Percentiles rank a stretch among this genome's conserved stretches.
Evolutionary conservation across 1,140 invertebrate genomes (phyloP).

Genomic region (Cydia splendana): DNA sequence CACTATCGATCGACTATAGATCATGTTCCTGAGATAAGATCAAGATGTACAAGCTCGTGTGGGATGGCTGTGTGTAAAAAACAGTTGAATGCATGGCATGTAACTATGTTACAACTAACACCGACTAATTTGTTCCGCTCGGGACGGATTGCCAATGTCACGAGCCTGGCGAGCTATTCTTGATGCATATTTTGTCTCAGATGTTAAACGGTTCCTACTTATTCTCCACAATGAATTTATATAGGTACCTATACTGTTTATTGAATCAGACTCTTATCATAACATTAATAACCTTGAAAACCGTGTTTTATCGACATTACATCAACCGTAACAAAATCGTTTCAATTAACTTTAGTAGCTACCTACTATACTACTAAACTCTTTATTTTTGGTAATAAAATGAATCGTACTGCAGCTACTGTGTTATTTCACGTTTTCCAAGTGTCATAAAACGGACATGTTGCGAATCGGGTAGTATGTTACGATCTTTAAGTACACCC

Average conservation of each 20-base stretch:
- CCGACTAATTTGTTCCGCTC: conserved; percentile 23
- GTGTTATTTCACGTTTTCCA: conserved; percentile 5
- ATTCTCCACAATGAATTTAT: not conserved
- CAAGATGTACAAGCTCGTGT: not conserved
- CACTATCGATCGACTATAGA: conserved; percentile 31
- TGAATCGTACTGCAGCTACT: conserved; percentile 5
- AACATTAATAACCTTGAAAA: not conserved
- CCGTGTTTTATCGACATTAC: not conserved
- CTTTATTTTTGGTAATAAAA: conserved; percentile 3
- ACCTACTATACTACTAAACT: not conserved
- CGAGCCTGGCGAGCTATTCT: conserved; percentile 20
- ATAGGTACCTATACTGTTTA: not conserved
- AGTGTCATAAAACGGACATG: conserved; percentile 26
- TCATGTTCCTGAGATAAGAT: conserved; percentile 22
- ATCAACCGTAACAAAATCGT: not conserved
- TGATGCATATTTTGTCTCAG: conserved; percentile 16
- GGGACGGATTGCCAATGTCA: conserved; percentile 24
- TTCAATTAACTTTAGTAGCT: conserved; percentile 11
- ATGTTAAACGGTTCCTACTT: not conserved
- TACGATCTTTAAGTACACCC: conserved; percentile 38
- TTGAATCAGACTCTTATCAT: not conserved
- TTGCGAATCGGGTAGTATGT: not conserved
- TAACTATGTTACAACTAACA: not conserved
- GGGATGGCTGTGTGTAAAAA: not conserved
- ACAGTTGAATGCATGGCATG: not conserved